A percentile compares a stretch with the other conserved stretches of the same genome.
phyloP scores from a whole-genome alignment of 2,888 invertebrate genomes.

The Andrena praecox region DNA sequence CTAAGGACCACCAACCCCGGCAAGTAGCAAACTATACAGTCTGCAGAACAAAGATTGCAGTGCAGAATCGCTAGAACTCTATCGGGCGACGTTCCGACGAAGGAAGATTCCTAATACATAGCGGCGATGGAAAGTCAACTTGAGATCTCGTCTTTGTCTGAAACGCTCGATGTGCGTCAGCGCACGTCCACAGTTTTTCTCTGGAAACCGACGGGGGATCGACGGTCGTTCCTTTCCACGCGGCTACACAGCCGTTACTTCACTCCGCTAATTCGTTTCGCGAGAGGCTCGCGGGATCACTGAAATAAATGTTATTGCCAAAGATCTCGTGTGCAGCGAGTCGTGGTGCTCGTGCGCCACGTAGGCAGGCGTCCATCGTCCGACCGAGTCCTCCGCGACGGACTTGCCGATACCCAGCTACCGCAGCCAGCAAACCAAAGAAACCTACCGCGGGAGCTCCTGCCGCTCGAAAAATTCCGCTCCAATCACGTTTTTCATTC shows the following conservation, averaged over 20 bases:
- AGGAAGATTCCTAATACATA: background rate
- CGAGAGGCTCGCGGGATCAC: constrained; percentile 31
- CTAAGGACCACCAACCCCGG: too few relatives aligned
- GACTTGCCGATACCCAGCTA: constrained; percentile 21
- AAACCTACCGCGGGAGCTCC: too few relatives aligned
- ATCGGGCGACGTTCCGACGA: background rate
- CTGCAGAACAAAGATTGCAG: too few relatives aligned
- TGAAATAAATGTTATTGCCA: constrained; percentile 57
- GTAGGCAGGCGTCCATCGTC: constrained; percentile 16
- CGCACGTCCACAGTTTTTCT: constrained; percentile 31
- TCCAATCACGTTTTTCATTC: background rate
- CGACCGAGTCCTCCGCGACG: constrained; percentile 1
- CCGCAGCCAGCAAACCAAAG: too few relatives aligned
- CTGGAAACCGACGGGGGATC: constrained; percentile 17
- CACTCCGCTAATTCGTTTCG: constrained; percentile 56
- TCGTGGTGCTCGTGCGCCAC: constrained; percentile 28
- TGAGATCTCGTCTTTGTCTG: constrained; percentile 1
- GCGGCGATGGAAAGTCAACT: background rate
- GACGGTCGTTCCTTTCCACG: constrained; percentile 44
- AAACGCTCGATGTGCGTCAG: constrained; percentile 25
- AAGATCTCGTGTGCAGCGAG: constrained; percentile 55
- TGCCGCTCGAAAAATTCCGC: too few relatives aligned
- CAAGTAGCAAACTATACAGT: too few relatives aligned
- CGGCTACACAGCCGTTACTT: constrained; percentile 46
- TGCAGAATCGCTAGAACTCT: background rate